Base-by-base conservation (phyloP, 2,113 vertebrate genomes). In the Origma solitaria region DNA sequence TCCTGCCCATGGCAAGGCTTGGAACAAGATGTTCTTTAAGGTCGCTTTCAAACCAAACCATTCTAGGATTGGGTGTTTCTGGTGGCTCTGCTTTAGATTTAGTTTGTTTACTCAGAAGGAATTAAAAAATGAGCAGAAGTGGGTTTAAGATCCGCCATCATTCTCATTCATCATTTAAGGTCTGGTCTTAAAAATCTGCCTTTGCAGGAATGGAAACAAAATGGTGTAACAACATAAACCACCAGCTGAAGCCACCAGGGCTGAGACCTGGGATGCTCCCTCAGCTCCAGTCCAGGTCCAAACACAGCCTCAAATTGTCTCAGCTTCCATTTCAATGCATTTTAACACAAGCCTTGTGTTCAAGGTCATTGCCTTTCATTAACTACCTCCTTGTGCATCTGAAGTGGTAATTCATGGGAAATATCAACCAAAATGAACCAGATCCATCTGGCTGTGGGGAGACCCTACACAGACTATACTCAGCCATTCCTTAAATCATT, bases 221-320 rank as follows among this genome's bases (percentile, higher is more conserved):
- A 23, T 0, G 0, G 2, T 9, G 49, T 5, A 28, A 56, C 28
- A 40, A 53, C n/a, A 47, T 7, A 1, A 61, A 49, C 23, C 4
- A 0, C 0, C 66, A 70, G 58, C 68, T 37, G 58, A 58, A 91
- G 54, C 25, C 56, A 64, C 27, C 47, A 31, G 51, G 17, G 47
- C 44, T 3, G 3, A 62, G 38, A 27, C 23, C 30, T 27, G 42
- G 0, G 5, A 60, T 2, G 0, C 40, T 38, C 22, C 21, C 57
- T 11, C 15, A 71, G 2, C 45, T 65, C 42, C 60, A 69, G 37
- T 0, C 17, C 57, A 24, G 23, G 14, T 7, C 49, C 58, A 56
- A 51, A 21, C 22, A 65, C 58, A 73, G 79, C 33, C 50, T 17
- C 53, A 24, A 2, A 0, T 3, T 15, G 9, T 53, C 47, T 27